Evolutionary conservation across 2,797 vertebrate species (phyloP), one percentile per base, ranked within the genome.

Genomic region (Lindbergichthys nudifrons): DNA sequence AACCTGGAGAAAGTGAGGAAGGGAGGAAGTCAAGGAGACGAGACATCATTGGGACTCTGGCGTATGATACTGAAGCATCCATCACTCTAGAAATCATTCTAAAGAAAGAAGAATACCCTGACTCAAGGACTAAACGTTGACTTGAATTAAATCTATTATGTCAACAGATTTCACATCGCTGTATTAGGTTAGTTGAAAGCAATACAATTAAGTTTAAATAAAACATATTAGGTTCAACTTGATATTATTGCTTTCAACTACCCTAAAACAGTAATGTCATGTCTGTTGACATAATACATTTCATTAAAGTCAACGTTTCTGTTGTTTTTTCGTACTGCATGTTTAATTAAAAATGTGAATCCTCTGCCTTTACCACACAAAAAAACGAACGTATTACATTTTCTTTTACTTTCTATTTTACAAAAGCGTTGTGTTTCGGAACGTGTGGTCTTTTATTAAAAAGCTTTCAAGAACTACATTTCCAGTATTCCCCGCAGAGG

Each of bases 1-100:
- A 13, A 53, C 10, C 42, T 54, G 19, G 3, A 56, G 60, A 39
- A 61, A n/a, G 32, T 73, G 64, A 52, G 6, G 54, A 65, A 3
- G 16, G 19, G 19, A 41, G n/a, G 26, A 43, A 36, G 48, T 42
- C 48, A 68, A 51, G 32, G 19, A 59, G 30, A 39, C 5, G 12
- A 23, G 10, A 36, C 3, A 59, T n/a, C 52, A 52, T 10, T 48
- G 23, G 42, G 10, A 62, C 21, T 50, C 15, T 32, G 36, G 30
- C 12, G n/a, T 15, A 12, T 50, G 45, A 50, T 57, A 21, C 21
- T 48, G 8, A 10, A 30, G 43, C 36, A 58, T 45, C 21, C 32
- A 32, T 48, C 6, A 3, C 13, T 41, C 36, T 4, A 52, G 3
- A 10, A 13, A 47, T 16, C 13, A 50, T 16, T 65, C 2, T 9